Conservation (phyloP, 2,888 invertebrate genomes). For the Philaethria dido region DNA sequence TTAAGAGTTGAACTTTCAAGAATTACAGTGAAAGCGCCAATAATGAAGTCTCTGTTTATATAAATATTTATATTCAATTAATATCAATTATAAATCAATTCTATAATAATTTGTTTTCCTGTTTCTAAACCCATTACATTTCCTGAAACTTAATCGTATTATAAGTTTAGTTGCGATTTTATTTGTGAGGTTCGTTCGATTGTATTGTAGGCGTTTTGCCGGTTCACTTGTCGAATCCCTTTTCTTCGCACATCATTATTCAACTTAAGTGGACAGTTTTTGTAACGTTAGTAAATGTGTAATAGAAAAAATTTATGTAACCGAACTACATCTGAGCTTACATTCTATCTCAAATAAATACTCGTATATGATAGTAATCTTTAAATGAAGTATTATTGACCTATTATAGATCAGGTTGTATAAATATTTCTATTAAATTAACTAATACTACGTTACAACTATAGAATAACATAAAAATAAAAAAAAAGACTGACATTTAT, state of each 20-base stretch:
- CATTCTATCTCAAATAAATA: background rate
- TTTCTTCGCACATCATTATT: constrained; percentile 76
- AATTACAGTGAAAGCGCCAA: too few species aligned
- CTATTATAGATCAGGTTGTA: background rate
- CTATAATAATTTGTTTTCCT: background rate
- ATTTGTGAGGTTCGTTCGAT: constrained; percentile 19
- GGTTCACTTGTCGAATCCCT: constrained; percentile 66
- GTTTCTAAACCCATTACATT: background rate
- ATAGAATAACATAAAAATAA: background rate
- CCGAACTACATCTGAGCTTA: background rate
- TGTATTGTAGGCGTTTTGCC: constrained; percentile 54
- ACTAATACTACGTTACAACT: too few species aligned
- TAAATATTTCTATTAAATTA: background rate
- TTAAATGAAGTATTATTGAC: background rate
- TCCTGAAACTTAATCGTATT: constrained; percentile 8
- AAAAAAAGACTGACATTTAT: too few species aligned
- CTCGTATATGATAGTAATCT: background rate
- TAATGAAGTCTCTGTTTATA: too few species aligned
- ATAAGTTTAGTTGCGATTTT: constrained; percentile 46
- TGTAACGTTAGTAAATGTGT: constrained; percentile 69
- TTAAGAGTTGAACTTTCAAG: too few species aligned
- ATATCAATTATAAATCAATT: background rate
- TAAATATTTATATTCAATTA: too few species aligned
- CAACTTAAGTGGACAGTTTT: constrained; percentile 76
- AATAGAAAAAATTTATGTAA: constrained; percentile 57